These are phyloP conservation scores for Eublepharis macularius DNA, from an alignment of 2,113 vertebrate genomes.

Conservation along the genomic window DNA sequence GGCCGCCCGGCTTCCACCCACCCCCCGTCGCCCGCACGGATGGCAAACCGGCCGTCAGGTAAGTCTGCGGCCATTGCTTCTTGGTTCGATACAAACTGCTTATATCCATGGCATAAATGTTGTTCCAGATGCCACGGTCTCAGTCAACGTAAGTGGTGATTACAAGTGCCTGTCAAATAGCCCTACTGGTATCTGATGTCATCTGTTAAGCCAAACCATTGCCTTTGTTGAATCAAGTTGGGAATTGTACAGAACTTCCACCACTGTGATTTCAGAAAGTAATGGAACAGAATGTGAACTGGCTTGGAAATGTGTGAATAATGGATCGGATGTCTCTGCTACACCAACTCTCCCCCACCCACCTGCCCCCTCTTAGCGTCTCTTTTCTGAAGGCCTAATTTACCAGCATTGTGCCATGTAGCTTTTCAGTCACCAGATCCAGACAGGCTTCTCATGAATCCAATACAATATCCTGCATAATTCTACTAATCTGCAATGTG, in stretches of 20 bases:
- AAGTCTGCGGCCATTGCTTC: no score
- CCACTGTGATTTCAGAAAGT: constrained; percentile 11
- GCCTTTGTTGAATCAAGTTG: not conserved
- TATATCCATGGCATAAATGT: not conserved
- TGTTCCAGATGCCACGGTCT: constrained; percentile 31
- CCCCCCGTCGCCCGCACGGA: no score
- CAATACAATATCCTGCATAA: not conserved
- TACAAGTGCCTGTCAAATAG: constrained; percentile 17
- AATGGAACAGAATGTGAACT: constrained; percentile 12
- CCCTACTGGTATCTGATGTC: constrained; percentile 21
- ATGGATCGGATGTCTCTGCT: constrained; percentile 42
- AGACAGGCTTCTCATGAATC: not conserved
- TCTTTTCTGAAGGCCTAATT: constrained; percentile 13
- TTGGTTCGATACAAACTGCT: not conserved
- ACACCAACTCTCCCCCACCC: not conserved
- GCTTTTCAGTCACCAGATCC: constrained; percentile 39
- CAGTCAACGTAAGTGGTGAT: constrained; percentile 23
- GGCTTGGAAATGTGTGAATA: constrained; percentile 42
- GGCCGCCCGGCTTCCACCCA: no score
- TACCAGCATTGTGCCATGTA: not conserved
- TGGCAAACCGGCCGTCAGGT: no score
- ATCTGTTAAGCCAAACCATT: constrained; percentile 39
- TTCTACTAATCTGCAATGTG: no score
- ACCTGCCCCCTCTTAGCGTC: constrained; percentile 9
- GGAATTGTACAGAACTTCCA: not conserved